Percentiles rank a stretch among this genome's conserved stretches.
These are phyloP conservation scores for Druon quercuslanigerum DNA, from an alignment of 1,140 invertebrate species.

Conservation along the genomic window DNA sequence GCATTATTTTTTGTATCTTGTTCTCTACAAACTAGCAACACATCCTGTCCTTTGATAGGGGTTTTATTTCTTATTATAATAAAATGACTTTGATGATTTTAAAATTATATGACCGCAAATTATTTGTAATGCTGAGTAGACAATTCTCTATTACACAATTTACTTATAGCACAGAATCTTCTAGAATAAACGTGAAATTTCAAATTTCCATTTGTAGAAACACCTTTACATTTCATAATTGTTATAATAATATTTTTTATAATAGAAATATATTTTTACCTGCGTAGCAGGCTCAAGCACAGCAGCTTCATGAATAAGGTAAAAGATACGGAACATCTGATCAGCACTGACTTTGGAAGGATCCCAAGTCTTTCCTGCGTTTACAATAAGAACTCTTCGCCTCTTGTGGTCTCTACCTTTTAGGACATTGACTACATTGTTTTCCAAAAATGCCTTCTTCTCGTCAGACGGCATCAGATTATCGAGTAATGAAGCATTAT, in stretches of 20 bases:
- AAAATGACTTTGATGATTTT: not conserved
- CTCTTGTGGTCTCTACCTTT: slow-evolving; percentile 82
- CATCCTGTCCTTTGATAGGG: too few species aligned
- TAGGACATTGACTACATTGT: slow-evolving; percentile 85
- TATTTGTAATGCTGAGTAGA: not conserved
- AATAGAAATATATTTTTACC: slow-evolving; percentile 53
- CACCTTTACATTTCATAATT: too few species aligned
- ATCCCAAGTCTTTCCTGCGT: slow-evolving; percentile 82
- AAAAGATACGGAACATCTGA: slow-evolving; percentile 85
- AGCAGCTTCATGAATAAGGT: slow-evolving; percentile 85
- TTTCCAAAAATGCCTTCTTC: slow-evolving; percentile 80
- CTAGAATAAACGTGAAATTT: not conserved
- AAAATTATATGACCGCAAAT: not conserved
- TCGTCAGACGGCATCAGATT: slow-evolving; percentile 82
- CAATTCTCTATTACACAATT: not conserved
- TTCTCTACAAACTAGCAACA: too few species aligned
- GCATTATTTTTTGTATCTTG: too few species aligned
- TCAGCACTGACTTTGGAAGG: slow-evolving; percentile 83
- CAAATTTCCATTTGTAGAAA: too few species aligned
- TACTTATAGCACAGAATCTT: not conserved
- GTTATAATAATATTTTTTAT: not conserved
- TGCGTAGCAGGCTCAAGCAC: slow-evolving; percentile 85
- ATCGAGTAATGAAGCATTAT: slow-evolving; percentile 79
- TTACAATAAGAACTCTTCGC: slow-evolving; percentile 79
- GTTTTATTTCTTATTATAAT: not conserved